A percentile compares a stretch with the other conserved stretches of the same genome.
These are phyloP conservation scores for Cariama cristata DNA, from an alignment of 2,113 vertebrate species.

Conservation along the genomic window DNA sequence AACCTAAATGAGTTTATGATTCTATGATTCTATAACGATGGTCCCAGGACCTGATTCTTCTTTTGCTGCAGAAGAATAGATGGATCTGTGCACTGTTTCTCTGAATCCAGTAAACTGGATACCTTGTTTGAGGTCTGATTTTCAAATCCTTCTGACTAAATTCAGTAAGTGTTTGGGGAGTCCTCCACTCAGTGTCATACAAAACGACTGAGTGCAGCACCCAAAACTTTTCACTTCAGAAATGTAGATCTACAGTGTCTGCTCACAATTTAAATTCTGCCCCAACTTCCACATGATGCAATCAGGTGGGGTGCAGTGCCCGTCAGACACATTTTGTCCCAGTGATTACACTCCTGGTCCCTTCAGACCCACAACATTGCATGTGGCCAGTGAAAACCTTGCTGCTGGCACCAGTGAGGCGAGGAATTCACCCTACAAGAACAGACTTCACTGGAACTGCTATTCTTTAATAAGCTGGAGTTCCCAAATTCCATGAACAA, in stretches of 20 bases:
- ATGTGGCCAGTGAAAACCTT: background rate
- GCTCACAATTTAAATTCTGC: background rate
- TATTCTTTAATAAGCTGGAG: background rate
- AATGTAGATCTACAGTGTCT: background rate
- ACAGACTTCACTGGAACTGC: background rate
- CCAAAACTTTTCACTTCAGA: background rate
- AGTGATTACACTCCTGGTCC: background rate
- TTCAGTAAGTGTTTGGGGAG: background rate
- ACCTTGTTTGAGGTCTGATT: background rate
- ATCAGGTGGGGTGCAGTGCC: background rate
- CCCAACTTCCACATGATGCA: accelerated
- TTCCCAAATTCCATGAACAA: conserved; percentile 19
- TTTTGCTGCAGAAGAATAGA: background rate
- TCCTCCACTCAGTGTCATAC: background rate
- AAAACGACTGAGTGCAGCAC: background rate
- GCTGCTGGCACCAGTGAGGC: background rate
- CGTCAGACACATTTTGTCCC: background rate
- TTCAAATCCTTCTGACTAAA: background rate
- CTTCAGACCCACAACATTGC: background rate
- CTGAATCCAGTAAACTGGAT: background rate
- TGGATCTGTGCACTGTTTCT: background rate
- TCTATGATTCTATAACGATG: background rate
- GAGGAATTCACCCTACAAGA: background rate
- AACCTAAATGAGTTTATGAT: too few species aligned
- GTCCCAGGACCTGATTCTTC: background rate